Evolutionary conservation across 35 echinoderm and acorn worm species (phyloP), one percentile per base, ranked within the genome.

Genomic region (Heliocidaris erythrogramma): DNA sequence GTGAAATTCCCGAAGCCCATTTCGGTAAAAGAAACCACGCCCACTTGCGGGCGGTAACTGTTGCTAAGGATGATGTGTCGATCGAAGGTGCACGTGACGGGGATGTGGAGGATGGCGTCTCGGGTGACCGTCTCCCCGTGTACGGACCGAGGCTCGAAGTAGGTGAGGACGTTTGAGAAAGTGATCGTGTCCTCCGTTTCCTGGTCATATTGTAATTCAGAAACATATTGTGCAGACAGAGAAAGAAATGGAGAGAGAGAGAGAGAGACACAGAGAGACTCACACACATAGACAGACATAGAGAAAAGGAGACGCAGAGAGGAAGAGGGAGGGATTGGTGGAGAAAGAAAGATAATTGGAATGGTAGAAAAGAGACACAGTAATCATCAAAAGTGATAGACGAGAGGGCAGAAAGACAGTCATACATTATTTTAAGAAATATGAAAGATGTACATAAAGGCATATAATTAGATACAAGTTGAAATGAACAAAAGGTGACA

Each of bases 91-190:
- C 91, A 92, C 48, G 47, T 30, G 91, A 92, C n/a, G 3, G 91
- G 91, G 18, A 92, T 48, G 50, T 50, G 47, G 16, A 30, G 47
- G 49, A 49, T 49, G 6, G 11, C 47, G 9, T 92, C 49, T 49
- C 91, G 17, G 11, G 91, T 92, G n/a, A 92, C 50, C 48, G 91
- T 59, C 48, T 92, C 49, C 3, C 91, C 91, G 49, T 48, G 31
- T 30, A 16, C 5, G 47, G 91, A 52, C 21, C 50, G 10, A 7
- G 91, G 91, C 29, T 30, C 49, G 27, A 52, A 92, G 49, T 92
- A 92, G 9, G 91, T 92, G 31, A 92, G 27, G 29, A 92, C 91
- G 50, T 92, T 92, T 0, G 91, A 92, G 91, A 92, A 92, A 16
- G 49, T 92, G n/a, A 92, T 50, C 1, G 48, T 92, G 91, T 59